Percentiles rank a stretch among this genome's conserved stretches.
These are phyloP conservation scores for Rostratula benghalensis DNA, from an alignment of 2,113 vertebrate genomes.

Conservation along the genomic window DNA sequence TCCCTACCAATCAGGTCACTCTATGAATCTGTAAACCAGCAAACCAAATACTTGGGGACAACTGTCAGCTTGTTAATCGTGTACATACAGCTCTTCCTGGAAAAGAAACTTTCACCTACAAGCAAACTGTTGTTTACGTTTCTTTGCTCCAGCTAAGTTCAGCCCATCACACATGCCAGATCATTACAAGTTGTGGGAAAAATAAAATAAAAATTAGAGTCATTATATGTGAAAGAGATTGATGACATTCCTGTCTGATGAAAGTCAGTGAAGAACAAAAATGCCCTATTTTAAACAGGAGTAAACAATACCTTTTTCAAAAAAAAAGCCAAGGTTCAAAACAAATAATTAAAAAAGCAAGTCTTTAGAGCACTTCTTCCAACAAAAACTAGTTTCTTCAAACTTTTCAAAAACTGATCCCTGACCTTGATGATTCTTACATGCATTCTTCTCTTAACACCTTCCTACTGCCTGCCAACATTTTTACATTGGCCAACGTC, in stretches of 20 bases:
- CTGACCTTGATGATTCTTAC: neutral
- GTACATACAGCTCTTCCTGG: neutral
- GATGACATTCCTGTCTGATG: neutral
- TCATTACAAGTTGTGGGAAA: neutral
- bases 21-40: neutral
- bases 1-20: neutral
- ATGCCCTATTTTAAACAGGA: neutral
- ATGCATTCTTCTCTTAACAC: accelerated
- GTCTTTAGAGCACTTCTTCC: neutral
- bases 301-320: neutral
- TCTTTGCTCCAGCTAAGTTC: neutral
- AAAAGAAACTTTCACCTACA: neutral
- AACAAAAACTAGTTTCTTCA: accelerated
- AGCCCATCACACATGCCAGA: neutral
- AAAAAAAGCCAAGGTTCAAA: neutral
- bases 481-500: neutral
- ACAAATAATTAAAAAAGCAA: neutral
- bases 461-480: neutral
- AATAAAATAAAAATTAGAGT: neutral
- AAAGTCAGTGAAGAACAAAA: neutral
- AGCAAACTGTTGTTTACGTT: neutral
- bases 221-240: neutral
- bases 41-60: neutral
- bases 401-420: neutral
- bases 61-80: neutral